A percentile compares a stretch with the other conserved stretches of the same genome.
These are phyloP conservation scores for Latheticus oryzae DNA, from an alignment of 2,888 invertebrate species.

Conservation along the genomic window DNA sequence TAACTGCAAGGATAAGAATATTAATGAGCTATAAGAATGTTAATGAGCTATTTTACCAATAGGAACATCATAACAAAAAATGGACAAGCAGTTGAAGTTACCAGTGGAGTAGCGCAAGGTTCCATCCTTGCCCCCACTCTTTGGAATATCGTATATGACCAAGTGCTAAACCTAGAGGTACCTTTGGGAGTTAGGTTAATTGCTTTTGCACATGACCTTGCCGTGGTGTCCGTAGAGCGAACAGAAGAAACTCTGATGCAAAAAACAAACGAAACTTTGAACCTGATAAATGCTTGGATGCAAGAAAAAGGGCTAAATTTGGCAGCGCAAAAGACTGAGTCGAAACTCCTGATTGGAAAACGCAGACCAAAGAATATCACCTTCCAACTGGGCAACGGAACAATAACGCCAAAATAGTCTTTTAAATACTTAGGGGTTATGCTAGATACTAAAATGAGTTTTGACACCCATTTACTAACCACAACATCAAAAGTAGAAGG, in stretches of 20 bases:
- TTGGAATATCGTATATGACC: conserved; percentile 13
- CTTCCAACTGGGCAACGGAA: not conserved
- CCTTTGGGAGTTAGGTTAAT: not conserved
- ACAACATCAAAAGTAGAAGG: not conserved
- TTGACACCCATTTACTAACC: not conserved
- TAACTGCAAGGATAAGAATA: not conserved
- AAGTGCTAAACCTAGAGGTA: not conserved
- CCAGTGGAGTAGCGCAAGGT: conserved; percentile 7
- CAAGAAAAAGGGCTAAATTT: not conserved
- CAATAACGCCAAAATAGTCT: not conserved
- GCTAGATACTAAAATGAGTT: not conserved
- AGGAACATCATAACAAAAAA: not conserved
- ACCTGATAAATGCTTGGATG: not conserved
- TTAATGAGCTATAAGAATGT: not conserved
- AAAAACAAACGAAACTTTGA: conserved; percentile 1
- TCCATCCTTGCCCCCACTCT: conserved; percentile 1
- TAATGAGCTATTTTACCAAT: not conserved
- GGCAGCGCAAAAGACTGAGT: conserved; percentile 8
- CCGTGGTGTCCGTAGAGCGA: not conserved
- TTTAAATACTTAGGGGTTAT: conserved; percentile 6
- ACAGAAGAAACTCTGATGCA: not conserved
- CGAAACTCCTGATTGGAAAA: conserved; percentile 4
- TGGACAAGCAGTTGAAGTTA: not conserved
- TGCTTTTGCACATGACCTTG: conserved; percentile 4
- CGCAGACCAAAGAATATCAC: not conserved